Percentiles rank a stretch among this genome's conserved stretches.
Evolutionary conservation across 2,113 vertebrate genomes (phyloP).

Genomic region (Castor canadensis): DNA sequence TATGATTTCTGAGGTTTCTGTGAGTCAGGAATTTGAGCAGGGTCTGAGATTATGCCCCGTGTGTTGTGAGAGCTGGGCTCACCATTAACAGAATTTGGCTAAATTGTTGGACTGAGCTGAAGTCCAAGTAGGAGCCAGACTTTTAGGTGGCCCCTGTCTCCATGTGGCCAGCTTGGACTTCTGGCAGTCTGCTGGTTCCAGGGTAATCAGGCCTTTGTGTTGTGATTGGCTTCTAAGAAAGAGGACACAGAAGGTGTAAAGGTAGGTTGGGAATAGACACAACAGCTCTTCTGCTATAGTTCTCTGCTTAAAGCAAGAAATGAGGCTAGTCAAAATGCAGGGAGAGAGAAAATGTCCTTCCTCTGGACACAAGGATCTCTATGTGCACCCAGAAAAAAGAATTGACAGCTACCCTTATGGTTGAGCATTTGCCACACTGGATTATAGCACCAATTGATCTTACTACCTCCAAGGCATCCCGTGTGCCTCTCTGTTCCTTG

Average conservation of each 20-base stretch:
- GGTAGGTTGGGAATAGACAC: not conserved
- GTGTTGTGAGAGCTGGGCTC: fast-evolving
- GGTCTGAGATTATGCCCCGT: not conserved
- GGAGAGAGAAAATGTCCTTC: not conserved
- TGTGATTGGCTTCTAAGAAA: not conserved
- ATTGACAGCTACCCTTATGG: fast-evolving
- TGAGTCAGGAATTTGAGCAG: not conserved
- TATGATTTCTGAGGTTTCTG: not conserved
- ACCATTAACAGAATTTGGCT: fast-evolving
- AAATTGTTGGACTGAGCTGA: not conserved
- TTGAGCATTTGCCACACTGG: fast-evolving
- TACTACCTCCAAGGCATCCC: fast-evolving
- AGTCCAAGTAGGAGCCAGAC: not conserved
- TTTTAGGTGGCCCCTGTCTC: fast-evolving
- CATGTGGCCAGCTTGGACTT: not conserved
- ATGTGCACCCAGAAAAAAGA: fast-evolving
- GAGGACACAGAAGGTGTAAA: not conserved
- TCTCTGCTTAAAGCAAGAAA: not conserved
- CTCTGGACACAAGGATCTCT: fast-evolving
- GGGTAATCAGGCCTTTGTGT: not conserved
- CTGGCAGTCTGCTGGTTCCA: not conserved
- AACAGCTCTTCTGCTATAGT: not conserved
- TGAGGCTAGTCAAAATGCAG: not conserved
- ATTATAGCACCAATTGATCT: too few relatives aligned
- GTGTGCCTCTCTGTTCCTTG: not conserved